Conservation (phyloP, 2,888 invertebrate species). For the Heteropelma amictum region DNA sequence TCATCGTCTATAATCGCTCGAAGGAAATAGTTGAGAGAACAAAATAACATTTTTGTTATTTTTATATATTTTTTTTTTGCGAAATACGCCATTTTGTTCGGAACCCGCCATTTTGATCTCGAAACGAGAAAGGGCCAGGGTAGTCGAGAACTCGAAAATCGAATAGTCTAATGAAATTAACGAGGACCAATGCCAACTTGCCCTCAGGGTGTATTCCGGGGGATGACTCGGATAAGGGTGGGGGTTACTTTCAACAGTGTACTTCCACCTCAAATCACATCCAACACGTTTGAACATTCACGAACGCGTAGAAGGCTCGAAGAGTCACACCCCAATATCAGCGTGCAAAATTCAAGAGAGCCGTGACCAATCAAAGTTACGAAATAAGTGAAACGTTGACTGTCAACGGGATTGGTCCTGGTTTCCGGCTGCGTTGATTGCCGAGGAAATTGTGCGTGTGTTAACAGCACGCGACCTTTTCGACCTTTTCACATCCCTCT, state of each 20-base stretch:
- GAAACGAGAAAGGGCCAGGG: slow-evolving; percentile 15
- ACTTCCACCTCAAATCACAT: slow-evolving; percentile 27
- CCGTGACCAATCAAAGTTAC: slow-evolving; percentile 72
- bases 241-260: slow-evolving; percentile 23
- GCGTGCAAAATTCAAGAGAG: slow-evolving; percentile 18
- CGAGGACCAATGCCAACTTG: slow-evolving; percentile 66
- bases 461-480: slow-evolving; percentile 31
- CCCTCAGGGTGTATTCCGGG: slow-evolving; percentile 62
- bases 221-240: background rate
- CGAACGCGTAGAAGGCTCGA: slow-evolving; percentile 56
- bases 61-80: background rate
- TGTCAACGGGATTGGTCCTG: slow-evolving; percentile 69
- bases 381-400: slow-evolving; percentile 69
- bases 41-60: background rate
- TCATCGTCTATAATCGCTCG: background rate
- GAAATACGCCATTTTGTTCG: background rate
- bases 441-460: slow-evolving; percentile 75
- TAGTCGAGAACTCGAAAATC: slow-evolving; percentile 64
- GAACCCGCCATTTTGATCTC: slow-evolving; percentile 61
- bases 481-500: background rate
- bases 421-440: slow-evolving; percentile 76
- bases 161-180: slow-evolving; percentile 72
- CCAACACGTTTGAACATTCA: background rate
- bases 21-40: background rate
- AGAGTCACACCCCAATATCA: slow-evolving; percentile 72